Evolutionary conservation across 2,888 invertebrate genomes (phyloP).

Genomic region (Tubiluchus corallicola): DNA sequence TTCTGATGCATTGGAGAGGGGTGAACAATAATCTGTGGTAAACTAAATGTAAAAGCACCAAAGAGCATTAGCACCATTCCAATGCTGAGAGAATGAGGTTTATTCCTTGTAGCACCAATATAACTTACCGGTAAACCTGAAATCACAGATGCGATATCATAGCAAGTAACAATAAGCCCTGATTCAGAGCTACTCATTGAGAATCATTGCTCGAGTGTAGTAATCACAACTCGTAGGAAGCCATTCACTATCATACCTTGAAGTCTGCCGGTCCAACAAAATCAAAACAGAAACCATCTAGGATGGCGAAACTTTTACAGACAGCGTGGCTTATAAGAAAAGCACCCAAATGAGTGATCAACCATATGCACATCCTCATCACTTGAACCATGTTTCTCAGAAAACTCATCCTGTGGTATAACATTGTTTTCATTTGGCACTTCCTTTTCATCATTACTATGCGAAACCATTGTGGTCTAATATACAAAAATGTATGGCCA

Average conservation of each 20-base stretch:
- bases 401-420: too few species aligned
- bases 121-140: conserved; percentile 91
- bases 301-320: conserved; percentile 55
- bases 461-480: too few species aligned
- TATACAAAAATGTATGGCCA: too few species aligned
- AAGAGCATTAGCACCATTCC: conserved; percentile 80
- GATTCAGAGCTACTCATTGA: conserved; percentile 84
- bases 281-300: conserved; percentile 22
- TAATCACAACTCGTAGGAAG: conserved; percentile 48
- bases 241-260: conserved; percentile 27
- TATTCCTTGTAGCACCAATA: conserved; percentile 72
- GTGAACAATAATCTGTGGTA: conserved; percentile 92
- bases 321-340: too few species aligned
- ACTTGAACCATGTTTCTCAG: too few species aligned
- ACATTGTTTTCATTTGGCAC: too few species aligned
- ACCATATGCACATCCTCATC: too few species aligned
- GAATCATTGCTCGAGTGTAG: conserved; percentile 78
- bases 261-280: conserved; percentile 24
- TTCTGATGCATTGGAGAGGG: too few species aligned
- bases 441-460: too few species aligned
- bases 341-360: too few species aligned
- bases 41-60: conserved; percentile 74
- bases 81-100: conserved; percentile 86
- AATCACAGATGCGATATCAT: conserved; percentile 57
- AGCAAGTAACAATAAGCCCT: conserved; percentile 53